Base-by-base conservation (phyloP, 2,113 vertebrate genomes). In the Nymphicus hollandicus region DNA sequence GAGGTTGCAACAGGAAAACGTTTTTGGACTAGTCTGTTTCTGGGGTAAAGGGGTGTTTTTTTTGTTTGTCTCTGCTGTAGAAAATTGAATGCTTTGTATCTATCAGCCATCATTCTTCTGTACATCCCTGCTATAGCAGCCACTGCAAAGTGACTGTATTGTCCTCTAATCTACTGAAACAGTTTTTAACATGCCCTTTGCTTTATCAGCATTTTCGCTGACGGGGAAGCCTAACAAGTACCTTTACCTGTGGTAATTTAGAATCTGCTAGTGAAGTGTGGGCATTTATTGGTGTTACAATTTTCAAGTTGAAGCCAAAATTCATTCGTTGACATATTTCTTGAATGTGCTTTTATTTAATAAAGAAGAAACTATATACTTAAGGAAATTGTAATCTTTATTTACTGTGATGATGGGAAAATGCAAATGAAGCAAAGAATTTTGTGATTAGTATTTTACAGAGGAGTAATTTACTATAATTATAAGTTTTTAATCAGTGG, bases 371-470 rank as follows among this genome's bases (percentile, higher is more conserved):
- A 88, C 78, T 52, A 23, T 77, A 15, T 74, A 63, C 35, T 83
- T 74, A 7, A 41, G 66, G 53, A 96, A 93, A 93, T 76, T 14
- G 56, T 86, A 49, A 10, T 91, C 47, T 90, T 96, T 94, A 93
- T 96, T 87, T 96, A 88, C 33, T 46, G 44, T 69, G 80, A 11
- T 63, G 73, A 65, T 81, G 85, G 44, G 33, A 77, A 94, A 95
- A 91, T 81, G 86, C 70, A 96, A 96, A 93, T 76, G 39, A 37
- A 86, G 83, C 55, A 68, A 74, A 73, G 69, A 89, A 94, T 94
- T 94, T 90, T 92, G 77, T 95, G 92, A 95, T 95, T 91, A 95
- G 80, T 94, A 28, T 95, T 95, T 96, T 72, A 79, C 37, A 77
- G 85, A 86, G 68, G 49, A 83, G 53, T 84, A 43, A 66, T 72